These are phyloP conservation scores for Hyaena hyaena DNA, from an alignment of 2,113 vertebrate species.

Conservation along the genomic window DNA sequence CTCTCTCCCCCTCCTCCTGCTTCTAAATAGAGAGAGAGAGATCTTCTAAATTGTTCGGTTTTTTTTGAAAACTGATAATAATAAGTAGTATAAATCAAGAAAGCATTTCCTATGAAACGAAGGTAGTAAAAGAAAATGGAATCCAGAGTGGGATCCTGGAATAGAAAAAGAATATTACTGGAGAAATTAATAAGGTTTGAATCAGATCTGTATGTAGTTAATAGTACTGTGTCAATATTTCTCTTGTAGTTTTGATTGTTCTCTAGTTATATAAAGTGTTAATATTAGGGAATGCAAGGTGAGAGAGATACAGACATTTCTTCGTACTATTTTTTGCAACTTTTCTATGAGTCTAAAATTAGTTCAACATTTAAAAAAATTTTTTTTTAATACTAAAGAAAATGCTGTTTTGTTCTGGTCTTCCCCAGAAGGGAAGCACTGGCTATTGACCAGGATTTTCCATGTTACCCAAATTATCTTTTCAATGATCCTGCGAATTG, in stretches of 20 bases:
- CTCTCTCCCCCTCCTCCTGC: no score
- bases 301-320: not conserved
- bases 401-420: not conserved
- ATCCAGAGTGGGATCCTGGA: not conserved
- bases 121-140: not conserved
- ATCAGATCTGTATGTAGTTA: not conserved
- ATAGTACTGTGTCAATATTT: not conserved
- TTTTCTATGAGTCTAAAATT: not conserved
- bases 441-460: not conserved
- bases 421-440: not conserved
- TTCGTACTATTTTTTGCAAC: not conserved
- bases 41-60: not conserved
- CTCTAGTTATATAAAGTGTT: not conserved
- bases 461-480: not conserved
- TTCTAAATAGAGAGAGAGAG: no score
- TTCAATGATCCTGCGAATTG: not conserved
- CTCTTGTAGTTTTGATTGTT: not conserved
- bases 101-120: not conserved
- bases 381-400: not conserved
- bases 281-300: not conserved
- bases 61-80: constrained; percentile 29
- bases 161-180: not conserved
- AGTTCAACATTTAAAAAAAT: not conserved
- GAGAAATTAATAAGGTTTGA: not conserved
- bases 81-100: not conserved